Base-by-base conservation (phyloP, 2,113 vertebrate genomes). In the Plectropomus leopardus region DNA sequence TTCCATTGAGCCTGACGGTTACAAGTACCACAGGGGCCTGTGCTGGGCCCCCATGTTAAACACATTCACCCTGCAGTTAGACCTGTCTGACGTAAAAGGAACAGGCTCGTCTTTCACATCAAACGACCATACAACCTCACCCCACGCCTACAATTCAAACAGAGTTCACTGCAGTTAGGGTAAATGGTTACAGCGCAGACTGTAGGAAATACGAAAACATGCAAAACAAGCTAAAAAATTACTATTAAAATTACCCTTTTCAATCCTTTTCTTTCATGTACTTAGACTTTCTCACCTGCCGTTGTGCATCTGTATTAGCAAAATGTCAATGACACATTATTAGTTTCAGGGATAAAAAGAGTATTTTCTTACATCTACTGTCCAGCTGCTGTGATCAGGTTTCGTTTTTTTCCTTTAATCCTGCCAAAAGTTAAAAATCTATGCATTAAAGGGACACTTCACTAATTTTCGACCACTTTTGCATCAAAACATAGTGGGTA, bases 51-150 rank as follows among this genome's bases (percentile, higher is more conserved):
- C 81, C 72, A 67, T 89, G 89, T 91, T 91, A 68, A 92, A 91
- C 91, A 90, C 85, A 91, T 89, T 90, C 76, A 65, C 80, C 85
- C 87, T 81, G 88, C 82, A 87, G 92, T 87, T 77, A 90, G 77
- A 86, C 66, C 74, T 54, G 71, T 78, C 85, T 89, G 78, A 88
- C 64, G 24, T 68, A 53, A 76, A 76, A 86, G 67, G 54, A 77
- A 78, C 17, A 71, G 81, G 64, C 79, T 93, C 80, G 19, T 63
- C 70, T 92, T 93, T 90, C 87, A 87, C 87, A 82, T 88, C 72
- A 78, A 82, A 84, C 63, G 1, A 13, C 24, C 28, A 16, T 45
- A 65, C 59, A 61, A 54, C 68, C 47, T 24, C 11, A 53, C 14
- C 64, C 60, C 34, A 28, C 4, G 9, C 60, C 59, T 50, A 42